phyloP scores from a whole-genome alignment of 1,140 invertebrate genomes.

The Drosophila nikananu region DNA sequence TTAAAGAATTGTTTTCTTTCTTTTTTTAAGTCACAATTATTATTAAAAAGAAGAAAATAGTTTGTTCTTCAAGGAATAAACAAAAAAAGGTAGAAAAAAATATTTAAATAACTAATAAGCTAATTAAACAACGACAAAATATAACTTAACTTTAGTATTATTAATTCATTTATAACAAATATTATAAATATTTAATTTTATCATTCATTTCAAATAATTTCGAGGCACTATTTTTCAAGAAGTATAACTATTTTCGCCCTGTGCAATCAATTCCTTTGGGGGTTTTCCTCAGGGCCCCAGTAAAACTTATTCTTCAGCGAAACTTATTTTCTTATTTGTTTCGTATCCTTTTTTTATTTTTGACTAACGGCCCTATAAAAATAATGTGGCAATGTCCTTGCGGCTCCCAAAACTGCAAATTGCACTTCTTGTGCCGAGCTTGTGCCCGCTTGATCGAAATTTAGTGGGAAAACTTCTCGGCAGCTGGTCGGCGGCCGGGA shows the following conservation, averaged over 20 bases:
- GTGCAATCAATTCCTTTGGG: conserved; percentile 18
- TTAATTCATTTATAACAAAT: too few relatives aligned
- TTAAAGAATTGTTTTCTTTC: too few relatives aligned
- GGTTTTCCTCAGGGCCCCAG: background rate
- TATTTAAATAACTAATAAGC: too few relatives aligned
- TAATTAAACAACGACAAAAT: too few relatives aligned
- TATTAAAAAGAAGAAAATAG: too few relatives aligned
- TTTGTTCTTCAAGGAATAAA: too few relatives aligned
- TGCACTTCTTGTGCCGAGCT: conserved; percentile 24
- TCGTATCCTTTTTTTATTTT: conserved; percentile 33
- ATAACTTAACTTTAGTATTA: too few relatives aligned
- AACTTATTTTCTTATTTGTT: conserved; percentile 49
- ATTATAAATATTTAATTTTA: too few relatives aligned
- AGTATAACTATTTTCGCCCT: background rate
- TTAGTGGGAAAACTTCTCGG: conserved; percentile 42
- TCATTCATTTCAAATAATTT: too few relatives aligned
- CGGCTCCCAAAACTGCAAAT: conserved; percentile 58
- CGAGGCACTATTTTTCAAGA: too few relatives aligned
- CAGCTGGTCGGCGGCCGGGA: conserved; percentile 34
- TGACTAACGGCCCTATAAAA: conserved; percentile 68
- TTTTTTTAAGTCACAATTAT: too few relatives aligned
- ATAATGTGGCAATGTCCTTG: conserved; percentile 73
- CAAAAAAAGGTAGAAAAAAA: too few relatives aligned
- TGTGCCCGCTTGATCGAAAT: conserved; percentile 60
- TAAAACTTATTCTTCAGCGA: conserved; percentile 44